phyloP scores from a whole-genome alignment of 1,140 invertebrate species.

The Papilio machaon region DNA sequence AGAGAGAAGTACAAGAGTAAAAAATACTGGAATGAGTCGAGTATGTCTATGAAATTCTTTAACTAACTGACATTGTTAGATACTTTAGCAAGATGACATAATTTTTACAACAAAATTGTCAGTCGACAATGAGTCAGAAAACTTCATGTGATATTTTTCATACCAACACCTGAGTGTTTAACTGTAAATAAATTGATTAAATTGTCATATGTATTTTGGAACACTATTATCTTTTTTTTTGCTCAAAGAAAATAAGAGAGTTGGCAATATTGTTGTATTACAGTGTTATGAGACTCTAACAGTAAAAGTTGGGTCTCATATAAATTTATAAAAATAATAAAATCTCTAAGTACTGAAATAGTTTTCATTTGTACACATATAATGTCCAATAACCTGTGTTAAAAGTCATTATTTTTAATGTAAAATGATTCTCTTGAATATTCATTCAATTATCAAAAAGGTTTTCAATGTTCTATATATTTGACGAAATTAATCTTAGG shows the following conservation, averaged over 20 bases:
- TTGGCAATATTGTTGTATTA: no score
- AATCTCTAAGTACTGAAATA: not conserved
- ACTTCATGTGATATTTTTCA: not conserved
- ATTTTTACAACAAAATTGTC: not conserved
- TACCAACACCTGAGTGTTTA: not conserved
- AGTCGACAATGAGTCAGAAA: not conserved
- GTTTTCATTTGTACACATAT: not conserved
- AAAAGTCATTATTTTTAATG: no score
- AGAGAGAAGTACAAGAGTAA: constrained; percentile 65
- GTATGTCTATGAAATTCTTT: constrained; percentile 46
- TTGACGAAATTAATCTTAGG: no score
- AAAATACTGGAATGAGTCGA: constrained; percentile 64
- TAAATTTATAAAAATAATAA: not conserved
- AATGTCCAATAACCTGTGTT: not conserved
- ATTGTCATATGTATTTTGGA: no score
- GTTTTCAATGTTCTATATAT: no score
- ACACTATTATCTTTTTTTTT: no score
- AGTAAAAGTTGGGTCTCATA: not conserved
- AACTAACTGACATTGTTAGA: not conserved
- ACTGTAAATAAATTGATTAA: no score
- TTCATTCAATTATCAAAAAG: no score
- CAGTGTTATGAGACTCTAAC: no score
- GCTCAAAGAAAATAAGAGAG: no score
- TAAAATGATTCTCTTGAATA: no score
- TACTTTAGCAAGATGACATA: not conserved